Percentiles rank a stretch among this genome's conserved stretches.
Conservation (phyloP, 2,113 vertebrate species). For the Montifringilla adamsi region DNA sequence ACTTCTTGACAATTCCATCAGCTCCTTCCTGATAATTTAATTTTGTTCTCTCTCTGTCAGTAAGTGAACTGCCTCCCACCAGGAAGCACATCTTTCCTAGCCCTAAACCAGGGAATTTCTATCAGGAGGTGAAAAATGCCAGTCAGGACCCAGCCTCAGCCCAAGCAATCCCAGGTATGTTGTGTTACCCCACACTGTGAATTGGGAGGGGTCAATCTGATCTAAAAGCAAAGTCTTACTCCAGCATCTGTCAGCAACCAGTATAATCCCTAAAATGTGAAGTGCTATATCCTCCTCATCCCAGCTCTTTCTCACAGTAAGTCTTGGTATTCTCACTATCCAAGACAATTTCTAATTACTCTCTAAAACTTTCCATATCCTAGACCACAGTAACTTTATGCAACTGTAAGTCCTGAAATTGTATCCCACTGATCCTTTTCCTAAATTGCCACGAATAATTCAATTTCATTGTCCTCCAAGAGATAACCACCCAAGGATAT, state of each 20-base stretch:
- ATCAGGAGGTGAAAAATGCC: neutral
- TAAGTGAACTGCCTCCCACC: neutral
- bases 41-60: neutral
- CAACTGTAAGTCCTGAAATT: neutral
- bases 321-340: neutral
- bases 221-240: neutral
- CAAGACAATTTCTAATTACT: neutral
- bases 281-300: neutral
- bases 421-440: neutral
- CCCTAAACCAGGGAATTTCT: neutral
- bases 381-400: neutral
- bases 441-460: neutral
- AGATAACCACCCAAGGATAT: rapidly evolving
- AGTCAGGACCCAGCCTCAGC: neutral
- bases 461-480: neutral
- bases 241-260: neutral
- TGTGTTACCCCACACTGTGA: neutral
- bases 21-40: neutral
- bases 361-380: neutral
- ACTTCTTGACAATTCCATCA: neutral
- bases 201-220: neutral
- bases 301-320: neutral
- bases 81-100: neutral
- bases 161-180: neutral
- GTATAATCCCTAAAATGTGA: neutral